A percentile compares a stretch with the other conserved stretches of the same genome.
Conservation (phyloP, 2,113 vertebrate species). For the Candoia aspera region DNA sequence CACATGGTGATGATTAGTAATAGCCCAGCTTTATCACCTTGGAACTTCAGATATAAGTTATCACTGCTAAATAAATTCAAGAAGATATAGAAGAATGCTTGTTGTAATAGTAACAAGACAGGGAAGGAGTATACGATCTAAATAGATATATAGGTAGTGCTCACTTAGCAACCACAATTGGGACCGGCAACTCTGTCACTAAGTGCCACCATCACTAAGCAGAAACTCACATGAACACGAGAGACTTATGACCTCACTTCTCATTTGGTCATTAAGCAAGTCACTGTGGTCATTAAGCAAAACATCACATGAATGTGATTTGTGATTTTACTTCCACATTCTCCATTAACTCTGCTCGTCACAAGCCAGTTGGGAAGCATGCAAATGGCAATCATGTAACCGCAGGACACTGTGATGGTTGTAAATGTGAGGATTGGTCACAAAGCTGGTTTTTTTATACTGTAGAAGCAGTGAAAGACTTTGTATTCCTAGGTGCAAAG, state of each 20-base stretch:
- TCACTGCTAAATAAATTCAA: conserved; percentile 42
- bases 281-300: not conserved
- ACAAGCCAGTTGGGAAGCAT: not conserved
- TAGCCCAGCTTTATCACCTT: conserved; percentile 31
- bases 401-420: not conserved
- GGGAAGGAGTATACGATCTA: conserved; percentile 4
- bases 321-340: not conserved
- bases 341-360: not conserved
- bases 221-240: not conserved
- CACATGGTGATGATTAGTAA: not conserved
- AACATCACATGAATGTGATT: not conserved
- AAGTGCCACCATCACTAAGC: not conserved
- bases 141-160: not conserved
- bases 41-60: conserved; percentile 15
- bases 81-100: conserved; percentile 40
- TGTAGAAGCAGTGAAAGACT: too few relatives aligned
- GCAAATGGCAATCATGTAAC: not conserved
- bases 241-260: not conserved
- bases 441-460: not conserved
- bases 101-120: conserved; percentile 31
- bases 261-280: not conserved
- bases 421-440: not conserved
- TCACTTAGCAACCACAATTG: not conserved
- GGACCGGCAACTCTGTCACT: not conserved
- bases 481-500: too few relatives aligned